phyloP scores from a whole-genome alignment of 2,888 invertebrate genomes.

The Pteria penguin region DNA sequence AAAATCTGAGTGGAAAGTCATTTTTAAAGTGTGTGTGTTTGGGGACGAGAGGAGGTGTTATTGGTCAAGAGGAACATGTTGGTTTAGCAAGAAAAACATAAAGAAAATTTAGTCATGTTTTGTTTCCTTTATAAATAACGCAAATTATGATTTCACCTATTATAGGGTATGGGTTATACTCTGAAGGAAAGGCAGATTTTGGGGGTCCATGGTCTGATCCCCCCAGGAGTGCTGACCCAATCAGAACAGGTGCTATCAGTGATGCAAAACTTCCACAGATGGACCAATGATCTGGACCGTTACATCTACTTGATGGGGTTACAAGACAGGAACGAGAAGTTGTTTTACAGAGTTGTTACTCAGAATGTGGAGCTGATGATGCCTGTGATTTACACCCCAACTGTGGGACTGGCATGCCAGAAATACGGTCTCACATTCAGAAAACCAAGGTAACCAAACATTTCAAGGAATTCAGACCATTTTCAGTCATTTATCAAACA shows the following conservation, averaged over 20 bases:
- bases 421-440: conserved; percentile 95
- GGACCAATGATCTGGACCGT: conserved; percentile 85
- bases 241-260: conserved; percentile 86
- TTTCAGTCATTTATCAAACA: not conserved
- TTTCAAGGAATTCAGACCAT: not conserved
- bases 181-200: conserved; percentile 94
- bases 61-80: too few species aligned
- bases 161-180: conserved; percentile 95
- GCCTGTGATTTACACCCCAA: conserved; percentile 99
- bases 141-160: too few species aligned
- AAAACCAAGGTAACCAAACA: conserved; percentile 85
- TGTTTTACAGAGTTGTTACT: conserved; percentile 94
- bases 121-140: too few species aligned
- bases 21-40: too few species aligned
- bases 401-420: conserved; percentile 98
- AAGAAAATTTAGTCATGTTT: too few species aligned
- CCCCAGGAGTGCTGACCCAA: conserved; percentile 90
- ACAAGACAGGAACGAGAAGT: conserved; percentile 95
- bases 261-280: conserved; percentile 82
- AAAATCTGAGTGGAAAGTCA: too few species aligned
- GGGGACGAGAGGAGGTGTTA: too few species aligned
- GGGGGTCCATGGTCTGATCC: conserved; percentile 96
- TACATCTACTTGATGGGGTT: conserved; percentile 78
- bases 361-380: conserved; percentile 94
- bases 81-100: too few species aligned